Evolutionary conservation across 2,888 invertebrate species (phyloP).

Genomic region (Acrobasis suavella): DNA sequence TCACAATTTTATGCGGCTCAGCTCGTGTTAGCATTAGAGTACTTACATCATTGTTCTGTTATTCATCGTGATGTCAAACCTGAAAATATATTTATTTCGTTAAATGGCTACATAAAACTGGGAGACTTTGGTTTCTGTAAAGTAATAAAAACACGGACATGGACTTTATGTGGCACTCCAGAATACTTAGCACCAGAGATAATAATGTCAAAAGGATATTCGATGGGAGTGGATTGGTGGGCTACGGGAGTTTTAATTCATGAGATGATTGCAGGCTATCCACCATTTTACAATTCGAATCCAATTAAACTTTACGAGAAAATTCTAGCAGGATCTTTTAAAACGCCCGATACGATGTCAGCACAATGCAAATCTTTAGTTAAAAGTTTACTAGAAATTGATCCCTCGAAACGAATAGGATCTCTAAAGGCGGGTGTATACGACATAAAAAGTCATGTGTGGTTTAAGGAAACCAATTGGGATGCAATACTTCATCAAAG

Average conservation of each 20-base stretch:
- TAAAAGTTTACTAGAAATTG: slow-evolving; percentile 86
- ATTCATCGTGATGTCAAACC: slow-evolving; percentile 95
- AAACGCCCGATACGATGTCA: slow-evolving; percentile 90
- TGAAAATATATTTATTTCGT: slow-evolving; percentile 91
- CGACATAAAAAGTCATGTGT: slow-evolving; percentile 95
- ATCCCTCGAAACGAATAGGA: slow-evolving; percentile 86
- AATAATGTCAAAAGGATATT: slow-evolving; percentile 94
- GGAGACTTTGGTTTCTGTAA: slow-evolving; percentile 98
- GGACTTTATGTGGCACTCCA: slow-evolving; percentile 97
- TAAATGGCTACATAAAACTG: slow-evolving; percentile 89
- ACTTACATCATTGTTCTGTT: slow-evolving; percentile 91
- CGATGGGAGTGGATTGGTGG: slow-evolving; percentile 97
- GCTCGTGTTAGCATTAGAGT: slow-evolving; percentile 93
- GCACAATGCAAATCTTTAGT: slow-evolving; percentile 90
- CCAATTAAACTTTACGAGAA: slow-evolving; percentile 96
- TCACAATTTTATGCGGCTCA: slow-evolving; percentile 95
- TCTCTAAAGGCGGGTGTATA: slow-evolving; percentile 92
- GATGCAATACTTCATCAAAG: slow-evolving; percentile 89
- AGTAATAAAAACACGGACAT: slow-evolving; percentile 87
- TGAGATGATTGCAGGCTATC: slow-evolving; percentile 94
- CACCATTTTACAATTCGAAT: slow-evolving; percentile 94
- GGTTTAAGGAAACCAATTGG: slow-evolving; percentile 94
- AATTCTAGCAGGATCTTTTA: slow-evolving; percentile 93
- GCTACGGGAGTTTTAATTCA: slow-evolving; percentile 92
- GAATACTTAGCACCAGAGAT: slow-evolving; percentile 97